Percentiles rank a stretch among this genome's conserved stretches.
phyloP scores from a whole-genome alignment of 2,888 invertebrate species.

The Ommatoiulus sabulosus region DNA sequence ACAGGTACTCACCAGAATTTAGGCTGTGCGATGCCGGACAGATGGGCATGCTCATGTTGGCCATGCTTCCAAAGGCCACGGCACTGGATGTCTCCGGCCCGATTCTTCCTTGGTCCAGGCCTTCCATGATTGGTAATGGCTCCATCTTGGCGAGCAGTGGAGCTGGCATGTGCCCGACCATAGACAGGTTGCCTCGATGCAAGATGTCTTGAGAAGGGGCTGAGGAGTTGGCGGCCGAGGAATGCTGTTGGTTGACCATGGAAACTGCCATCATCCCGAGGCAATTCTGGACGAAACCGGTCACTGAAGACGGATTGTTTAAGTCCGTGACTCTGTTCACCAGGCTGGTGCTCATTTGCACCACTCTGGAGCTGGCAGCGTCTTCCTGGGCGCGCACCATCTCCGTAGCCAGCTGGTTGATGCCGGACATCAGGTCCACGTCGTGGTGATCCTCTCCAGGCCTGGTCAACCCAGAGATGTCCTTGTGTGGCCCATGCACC shows the following conservation, averaged over 20 bases:
- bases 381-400: constrained; percentile 52
- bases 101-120: background rate
- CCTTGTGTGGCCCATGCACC: too few relatives aligned
- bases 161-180: background rate
- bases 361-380: background rate
- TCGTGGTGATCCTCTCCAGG: constrained; percentile 4
- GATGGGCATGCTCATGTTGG: background rate
- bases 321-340: background rate
- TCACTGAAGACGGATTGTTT: background rate
- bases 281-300: background rate
- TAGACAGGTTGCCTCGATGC: background rate
- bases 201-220: background rate
- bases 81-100: background rate
- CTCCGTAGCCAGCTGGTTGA: constrained; percentile 53
- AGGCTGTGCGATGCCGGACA: background rate
- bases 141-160: background rate
- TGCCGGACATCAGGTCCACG: constrained; percentile 53
- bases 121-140: background rate
- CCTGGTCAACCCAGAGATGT: background rate
- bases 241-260: background rate
- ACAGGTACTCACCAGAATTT: background rate
- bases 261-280: background rate
- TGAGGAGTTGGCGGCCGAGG: background rate
- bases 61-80: background rate
- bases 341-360: background rate